Conservation (phyloP, 2,888 invertebrate species). For the Idaea aversata region DNA sequence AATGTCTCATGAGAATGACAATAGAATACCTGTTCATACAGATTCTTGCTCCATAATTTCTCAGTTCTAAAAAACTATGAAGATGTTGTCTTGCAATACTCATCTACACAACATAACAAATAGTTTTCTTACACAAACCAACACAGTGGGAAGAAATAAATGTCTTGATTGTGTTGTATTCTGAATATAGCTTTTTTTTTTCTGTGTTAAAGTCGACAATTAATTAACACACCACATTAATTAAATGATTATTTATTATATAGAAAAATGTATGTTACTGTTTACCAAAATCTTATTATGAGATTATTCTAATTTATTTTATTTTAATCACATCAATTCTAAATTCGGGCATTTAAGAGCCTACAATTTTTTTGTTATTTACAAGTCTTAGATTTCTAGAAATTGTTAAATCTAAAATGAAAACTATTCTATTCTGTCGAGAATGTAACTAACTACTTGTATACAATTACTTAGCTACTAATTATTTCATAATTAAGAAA, state of each 20-base stretch:
- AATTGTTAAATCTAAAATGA: not conserved
- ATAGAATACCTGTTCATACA: too few relatives aligned
- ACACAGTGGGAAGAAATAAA: too few relatives aligned
- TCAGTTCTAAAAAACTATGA: too few relatives aligned
- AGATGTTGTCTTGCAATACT: too few relatives aligned
- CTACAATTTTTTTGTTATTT: not conserved
- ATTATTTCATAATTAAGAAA: not conserved
- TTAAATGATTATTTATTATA: not conserved
- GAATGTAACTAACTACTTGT: not conserved
- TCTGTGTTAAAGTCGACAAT: not conserved
- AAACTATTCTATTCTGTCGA: not conserved
- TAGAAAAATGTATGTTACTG: not conserved
- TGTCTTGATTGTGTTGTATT: not conserved
- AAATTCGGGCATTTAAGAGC: constrained; percentile 1
- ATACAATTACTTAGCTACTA: not conserved
- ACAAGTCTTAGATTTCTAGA: not conserved
- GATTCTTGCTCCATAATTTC: too few relatives aligned
- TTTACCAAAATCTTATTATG: not conserved
- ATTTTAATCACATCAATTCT: not conserved
- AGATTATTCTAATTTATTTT: not conserved
- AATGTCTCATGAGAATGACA: too few relatives aligned
- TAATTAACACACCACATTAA: not conserved
- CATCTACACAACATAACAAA: too few relatives aligned
- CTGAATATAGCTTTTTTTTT: not conserved
- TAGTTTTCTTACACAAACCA: too few relatives aligned